Evolutionary conservation across 92 coral and sea anemone genomes (phyloP).

Genomic region (Umimayanthus kanabou): DNA sequence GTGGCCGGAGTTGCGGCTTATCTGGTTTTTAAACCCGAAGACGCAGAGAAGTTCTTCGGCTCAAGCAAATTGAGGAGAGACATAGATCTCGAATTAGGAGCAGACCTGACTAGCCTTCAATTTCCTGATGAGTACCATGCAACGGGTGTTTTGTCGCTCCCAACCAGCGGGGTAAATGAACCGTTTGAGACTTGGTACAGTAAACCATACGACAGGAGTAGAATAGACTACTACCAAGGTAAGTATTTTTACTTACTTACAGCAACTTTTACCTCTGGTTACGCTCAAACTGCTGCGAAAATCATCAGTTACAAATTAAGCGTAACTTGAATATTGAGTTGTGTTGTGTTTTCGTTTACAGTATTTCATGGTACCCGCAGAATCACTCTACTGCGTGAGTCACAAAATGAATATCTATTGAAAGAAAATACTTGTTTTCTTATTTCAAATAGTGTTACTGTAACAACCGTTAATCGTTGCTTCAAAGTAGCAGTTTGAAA

Average conservation of each 20-base stretch:
- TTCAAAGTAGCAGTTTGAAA: neutral
- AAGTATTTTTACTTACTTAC: constrained; percentile 20
- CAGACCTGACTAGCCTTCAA: constrained; percentile 63
- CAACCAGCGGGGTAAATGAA: constrained; percentile 83
- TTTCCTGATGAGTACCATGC: constrained; percentile 93
- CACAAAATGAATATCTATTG: too few species aligned
- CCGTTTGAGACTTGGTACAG: constrained; percentile 97
- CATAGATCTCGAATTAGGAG: constrained; percentile 62
- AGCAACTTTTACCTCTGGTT: neutral
- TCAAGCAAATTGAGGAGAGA: constrained; percentile 51
- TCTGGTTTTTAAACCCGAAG: constrained; percentile 59
- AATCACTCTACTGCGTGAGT: too few species aligned
- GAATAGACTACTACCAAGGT: constrained; percentile 95
- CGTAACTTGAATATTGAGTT: neutral
- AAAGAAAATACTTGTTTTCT: neutral
- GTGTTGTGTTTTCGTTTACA: neutral
- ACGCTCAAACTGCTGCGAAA: neutral
- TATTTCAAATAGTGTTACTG: neutral
- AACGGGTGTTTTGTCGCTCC: constrained; percentile 87
- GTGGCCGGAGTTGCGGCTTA: constrained; percentile 63
- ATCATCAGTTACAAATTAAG: neutral
- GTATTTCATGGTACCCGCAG: neutral
- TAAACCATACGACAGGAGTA: constrained; percentile 65
- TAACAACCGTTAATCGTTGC: neutral
- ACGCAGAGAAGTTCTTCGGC: constrained; percentile 42